Evolutionary conservation across 2,797 vertebrate genomes (phyloP), one percentile per base, ranked within the genome.

Genomic region (Sebastiscus albofasciatus): DNA sequence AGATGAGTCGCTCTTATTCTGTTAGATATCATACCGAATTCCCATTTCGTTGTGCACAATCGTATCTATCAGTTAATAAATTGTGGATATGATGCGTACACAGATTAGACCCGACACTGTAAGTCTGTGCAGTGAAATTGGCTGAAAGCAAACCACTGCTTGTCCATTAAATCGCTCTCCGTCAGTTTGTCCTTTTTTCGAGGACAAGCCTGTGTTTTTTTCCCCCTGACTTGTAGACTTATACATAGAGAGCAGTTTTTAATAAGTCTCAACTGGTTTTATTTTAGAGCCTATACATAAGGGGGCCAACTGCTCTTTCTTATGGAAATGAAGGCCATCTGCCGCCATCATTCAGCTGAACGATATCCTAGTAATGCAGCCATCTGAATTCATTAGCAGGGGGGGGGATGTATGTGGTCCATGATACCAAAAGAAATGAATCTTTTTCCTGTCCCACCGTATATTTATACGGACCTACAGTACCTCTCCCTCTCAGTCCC

Each of bases 321-420:
- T 94, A 95, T 93, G 94, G 93, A 95, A 94, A 94, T 94, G 92
- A 94, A 94, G 93, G 90, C 92, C 93, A 94, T 94, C 94, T 95
- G 94, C 94, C 81, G 87, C 92, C 91, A 94, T 93, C 93, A 88
- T 93, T 94, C 93, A 93, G 92, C 90, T 88, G 83, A 94, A 93
- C 89, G 82, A 93, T 93, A 94, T 93, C 90, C 91, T 79, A 84
- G 92, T 94, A 93, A 94, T 92, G 93, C 93, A 93, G 93, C 93
- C 93, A 93, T 94, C 94, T 94, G 94, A 95, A 95, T 95, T 94
- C 93, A 94, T 94, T 95, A 95, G 92, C 80, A 3, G 36, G 39
- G 66, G 65, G 80, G 84, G 85, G 89, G 86, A 83, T 90, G 82
- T 91, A 92, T 91, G 87, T 87, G 89, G 82, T 94, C 87, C 80